Base-by-base conservation (phyloP, 2,113 vertebrate genomes). In the Thermophis baileyi region DNA sequence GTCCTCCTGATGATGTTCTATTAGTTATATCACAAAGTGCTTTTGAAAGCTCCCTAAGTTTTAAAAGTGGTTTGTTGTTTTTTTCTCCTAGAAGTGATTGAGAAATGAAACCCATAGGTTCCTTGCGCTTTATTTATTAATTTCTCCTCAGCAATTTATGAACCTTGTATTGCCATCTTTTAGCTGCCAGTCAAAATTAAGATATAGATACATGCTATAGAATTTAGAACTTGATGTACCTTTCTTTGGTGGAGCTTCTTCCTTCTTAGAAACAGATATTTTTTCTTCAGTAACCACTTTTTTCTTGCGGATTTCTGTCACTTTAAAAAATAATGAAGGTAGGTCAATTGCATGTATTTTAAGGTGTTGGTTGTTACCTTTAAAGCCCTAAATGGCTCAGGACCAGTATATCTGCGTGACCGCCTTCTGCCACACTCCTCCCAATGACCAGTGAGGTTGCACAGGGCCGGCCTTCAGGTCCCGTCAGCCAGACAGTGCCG, bases 201-300 rank as follows among this genome's bases (percentile, higher is more conserved):
- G 69, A 94, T 60, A 92, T 6, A 94, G n/a, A 89, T 3, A 85
- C 85, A 1, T 89, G 0, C 63, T 87, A 9, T 22, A 57, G 47
- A 94, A 86, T 81, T 51, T 74, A 87, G 90, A 95, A 92, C 85
- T 57, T 54, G 46, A 50, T 95, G 93, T 98, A 98, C 97, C 97
- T 98, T 93, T 98, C 90, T 97, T 94, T 93, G 96, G 95, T 87
- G 97, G 97, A 96, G 94, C 93, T 27, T 94, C 98, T 96, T 98
- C 95, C 94, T 97, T 97, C 97, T 98, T 97, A 95, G 96, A 93
- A 93, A 97, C 92, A 44, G 96, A 95, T 95, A 97, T 94, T 95
- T 97, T 97, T 96, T 98, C 97, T 96, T 98, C 97, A 88, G 96
- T 97, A 86, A 96, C 95, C 94, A 97, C 96, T 95, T 86, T 93